These are phyloP conservation scores for Melanogrammus aeglefinus DNA, from an alignment of 2,797 vertebrate species.

Conservation along the genomic window DNA sequence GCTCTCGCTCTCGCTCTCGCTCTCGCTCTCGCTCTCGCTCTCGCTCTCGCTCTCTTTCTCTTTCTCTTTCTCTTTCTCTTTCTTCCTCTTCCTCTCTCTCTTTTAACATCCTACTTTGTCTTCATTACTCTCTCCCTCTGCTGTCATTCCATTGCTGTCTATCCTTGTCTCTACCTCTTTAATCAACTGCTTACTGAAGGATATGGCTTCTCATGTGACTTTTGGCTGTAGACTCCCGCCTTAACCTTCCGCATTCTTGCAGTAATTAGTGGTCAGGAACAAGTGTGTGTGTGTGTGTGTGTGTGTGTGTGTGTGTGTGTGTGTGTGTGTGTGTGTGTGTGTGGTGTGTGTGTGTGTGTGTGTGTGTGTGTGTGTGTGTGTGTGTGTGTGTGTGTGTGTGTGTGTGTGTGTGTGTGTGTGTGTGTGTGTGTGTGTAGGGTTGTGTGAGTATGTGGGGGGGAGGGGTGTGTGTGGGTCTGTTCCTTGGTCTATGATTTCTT, in stretches of 20 bases:
- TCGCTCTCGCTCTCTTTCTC: background rate
- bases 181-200: slow-evolving; percentile 53
- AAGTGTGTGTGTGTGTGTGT: slow-evolving; percentile 22
- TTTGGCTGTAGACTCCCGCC: slow-evolving; percentile 45
- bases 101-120: background rate
- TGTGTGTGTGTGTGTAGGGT: slow-evolving; percentile 13
- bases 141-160: background rate
- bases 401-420: slow-evolving; percentile 21
- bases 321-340: background rate
- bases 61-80: background rate
- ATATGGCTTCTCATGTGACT: slow-evolving; percentile 65
- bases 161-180: slow-evolving; percentile 1
- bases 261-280: slow-evolving; percentile 33
- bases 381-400: slow-evolving; percentile 4
- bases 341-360: slow-evolving; percentile 22
- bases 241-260: slow-evolving; percentile 61
- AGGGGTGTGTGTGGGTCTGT: background rate
- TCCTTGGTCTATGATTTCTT: background rate
- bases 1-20: background rate
- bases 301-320: slow-evolving; percentile 17
- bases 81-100: background rate
- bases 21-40: no score
- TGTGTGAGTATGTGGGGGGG: slow-evolving; percentile 15
- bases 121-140: background rate
- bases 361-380: slow-evolving; percentile 16